Conservation (phyloP, 2,113 vertebrate genomes). For the Cepphus grylle region DNA sequence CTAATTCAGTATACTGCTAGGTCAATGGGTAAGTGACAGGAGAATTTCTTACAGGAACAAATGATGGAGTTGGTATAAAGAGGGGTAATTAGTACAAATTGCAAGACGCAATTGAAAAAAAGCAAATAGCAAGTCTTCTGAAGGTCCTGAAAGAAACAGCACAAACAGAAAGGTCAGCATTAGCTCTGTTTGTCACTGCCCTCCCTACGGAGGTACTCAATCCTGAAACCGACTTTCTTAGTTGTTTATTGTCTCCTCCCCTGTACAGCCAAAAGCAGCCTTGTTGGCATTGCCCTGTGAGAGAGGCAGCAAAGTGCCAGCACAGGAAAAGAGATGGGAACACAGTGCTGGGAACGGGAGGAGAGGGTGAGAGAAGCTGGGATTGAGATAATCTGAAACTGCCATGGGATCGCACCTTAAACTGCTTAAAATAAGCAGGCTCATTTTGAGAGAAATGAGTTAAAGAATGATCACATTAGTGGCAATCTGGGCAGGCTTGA, state of each 20-base stretch:
- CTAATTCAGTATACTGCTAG: neutral
- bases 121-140: neutral
- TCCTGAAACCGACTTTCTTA: neutral
- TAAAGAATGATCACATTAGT: neutral
- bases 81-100: neutral
- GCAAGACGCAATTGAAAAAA: neutral
- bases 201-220: fast-evolving
- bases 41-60: neutral
- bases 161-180: neutral
- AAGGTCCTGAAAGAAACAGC: neutral
- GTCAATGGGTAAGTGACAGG: neutral
- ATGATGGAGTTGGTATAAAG: fast-evolving
- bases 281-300: fast-evolving
- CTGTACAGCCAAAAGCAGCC: neutral
- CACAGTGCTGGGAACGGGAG: neutral
- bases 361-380: neutral
- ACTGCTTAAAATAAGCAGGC: neutral
- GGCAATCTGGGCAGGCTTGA: neutral
- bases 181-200: neutral
- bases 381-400: neutral
- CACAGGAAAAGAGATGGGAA: neutral
- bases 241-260: neutral
- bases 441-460: neutral
- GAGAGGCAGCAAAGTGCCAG: fast-evolving
- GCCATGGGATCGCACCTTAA: neutral